Conservation (phyloP, 2,797 vertebrate genomes). For the Cephalopachus bancanus region DNA sequence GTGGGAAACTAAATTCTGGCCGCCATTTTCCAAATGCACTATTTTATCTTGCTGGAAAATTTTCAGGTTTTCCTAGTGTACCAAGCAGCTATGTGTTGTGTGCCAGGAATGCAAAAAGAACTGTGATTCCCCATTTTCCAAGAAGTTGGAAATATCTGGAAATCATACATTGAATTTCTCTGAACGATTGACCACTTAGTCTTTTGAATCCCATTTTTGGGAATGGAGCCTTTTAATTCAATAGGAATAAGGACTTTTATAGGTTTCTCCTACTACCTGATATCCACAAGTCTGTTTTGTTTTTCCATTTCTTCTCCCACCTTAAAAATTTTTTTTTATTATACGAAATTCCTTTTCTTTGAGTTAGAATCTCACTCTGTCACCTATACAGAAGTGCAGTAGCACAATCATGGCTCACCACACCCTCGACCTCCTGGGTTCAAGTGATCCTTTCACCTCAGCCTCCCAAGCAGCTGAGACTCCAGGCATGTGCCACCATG, state of each 20-base stretch:
- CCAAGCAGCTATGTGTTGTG: not conserved
- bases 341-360: too few relatives aligned
- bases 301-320: not conserved
- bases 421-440: too few relatives aligned
- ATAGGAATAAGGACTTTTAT: not conserved
- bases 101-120: slow-evolving; percentile 16
- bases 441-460: too few relatives aligned
- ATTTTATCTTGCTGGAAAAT: slow-evolving; percentile 36
- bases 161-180: slow-evolving; percentile 33
- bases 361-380: too few relatives aligned
- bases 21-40: slow-evolving; percentile 47
- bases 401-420: too few relatives aligned
- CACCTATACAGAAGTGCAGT: too few relatives aligned
- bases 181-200: not conserved
- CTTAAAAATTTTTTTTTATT: not conserved
- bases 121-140: not conserved
- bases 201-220: not conserved
- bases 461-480: too few relatives aligned
- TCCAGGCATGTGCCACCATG: too few relatives aligned
- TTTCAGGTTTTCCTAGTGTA: slow-evolving; percentile 14
- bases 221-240: slow-evolving; percentile 10
- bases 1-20: slow-evolving; percentile 1
- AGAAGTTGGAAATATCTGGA: slow-evolving; percentile 43
- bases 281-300: slow-evolving; percentile 32
- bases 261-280: not conserved